phyloP scores from a whole-genome alignment of 30 jellyfish, hydroid and myxozoan species.

The Cassiopea xamachana region DNA sequence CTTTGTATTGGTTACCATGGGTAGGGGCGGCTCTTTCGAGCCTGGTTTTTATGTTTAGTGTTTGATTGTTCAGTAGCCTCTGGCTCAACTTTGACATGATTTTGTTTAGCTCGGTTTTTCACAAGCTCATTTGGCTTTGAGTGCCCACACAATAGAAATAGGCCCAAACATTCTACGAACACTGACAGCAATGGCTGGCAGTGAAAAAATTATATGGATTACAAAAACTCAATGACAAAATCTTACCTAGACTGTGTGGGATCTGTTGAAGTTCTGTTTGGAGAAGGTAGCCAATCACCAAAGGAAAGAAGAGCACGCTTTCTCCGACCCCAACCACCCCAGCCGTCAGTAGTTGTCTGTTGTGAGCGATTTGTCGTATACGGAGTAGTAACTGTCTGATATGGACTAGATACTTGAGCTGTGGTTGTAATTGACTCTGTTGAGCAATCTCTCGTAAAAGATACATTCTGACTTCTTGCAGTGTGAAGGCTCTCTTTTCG shows the following conservation, averaged over 20 bases:
- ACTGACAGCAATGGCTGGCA: too few species aligned
- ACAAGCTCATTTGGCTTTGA: too few species aligned
- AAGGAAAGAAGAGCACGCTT: slow-evolving; percentile 64
- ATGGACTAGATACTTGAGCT: neutral
- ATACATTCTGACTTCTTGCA: neutral
- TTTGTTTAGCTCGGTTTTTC: too few species aligned
- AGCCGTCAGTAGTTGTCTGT: slow-evolving; percentile 24
- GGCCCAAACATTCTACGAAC: too few species aligned
- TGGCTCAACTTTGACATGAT: too few species aligned
- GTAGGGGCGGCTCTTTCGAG: too few species aligned
- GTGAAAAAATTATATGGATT: too few species aligned
- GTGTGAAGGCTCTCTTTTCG: slow-evolving; percentile 30
- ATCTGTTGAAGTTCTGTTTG: slow-evolving; percentile 21
- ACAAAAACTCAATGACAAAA: too few species aligned
- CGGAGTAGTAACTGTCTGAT: neutral
- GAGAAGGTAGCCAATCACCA: slow-evolving; percentile 39
- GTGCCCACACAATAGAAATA: too few species aligned
- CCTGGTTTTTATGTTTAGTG: too few species aligned
- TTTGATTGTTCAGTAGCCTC: too few species aligned
- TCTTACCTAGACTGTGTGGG: slow-evolving; percentile 34
- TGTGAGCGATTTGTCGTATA: neutral
- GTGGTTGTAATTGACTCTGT: slow-evolving; percentile 40
- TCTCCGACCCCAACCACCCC: slow-evolving; percentile 69
- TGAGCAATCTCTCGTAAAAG: slow-evolving; percentile 37
- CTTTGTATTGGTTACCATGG: too few species aligned